Percentiles rank a stretch among this genome's conserved stretches.
Conservation (phyloP, 2,888 invertebrate genomes). For the Drosophila buzzatii region DNA sequence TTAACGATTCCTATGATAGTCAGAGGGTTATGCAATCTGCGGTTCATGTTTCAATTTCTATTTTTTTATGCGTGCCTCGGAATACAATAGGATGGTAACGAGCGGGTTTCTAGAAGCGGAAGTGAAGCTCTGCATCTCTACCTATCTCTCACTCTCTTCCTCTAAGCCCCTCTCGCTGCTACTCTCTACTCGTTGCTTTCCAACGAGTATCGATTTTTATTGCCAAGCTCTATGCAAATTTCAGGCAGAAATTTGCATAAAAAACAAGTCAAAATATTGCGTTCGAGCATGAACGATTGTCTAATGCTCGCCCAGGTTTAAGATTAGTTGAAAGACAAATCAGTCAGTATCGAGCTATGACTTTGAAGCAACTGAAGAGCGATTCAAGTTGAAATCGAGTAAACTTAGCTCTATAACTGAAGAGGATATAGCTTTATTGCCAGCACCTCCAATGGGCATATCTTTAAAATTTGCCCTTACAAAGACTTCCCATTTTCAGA, state of each 20-base stretch:
- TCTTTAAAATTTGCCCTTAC: too few relatives aligned
- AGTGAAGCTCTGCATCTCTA: not conserved
- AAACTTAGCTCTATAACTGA: too few relatives aligned
- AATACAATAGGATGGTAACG: slow-evolving; percentile 1
- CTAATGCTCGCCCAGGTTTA: not conserved
- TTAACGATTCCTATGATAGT: not conserved
- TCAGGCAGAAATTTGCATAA: slow-evolving; percentile 3
- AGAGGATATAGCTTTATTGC: not conserved
- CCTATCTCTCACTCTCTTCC: not conserved
- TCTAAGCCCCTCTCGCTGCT: not conserved
- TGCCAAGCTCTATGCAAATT: slow-evolving; percentile 27
- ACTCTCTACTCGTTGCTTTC: not conserved
- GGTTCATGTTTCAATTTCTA: not conserved
- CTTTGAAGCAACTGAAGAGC: too few relatives aligned
- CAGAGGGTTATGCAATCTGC: not conserved
- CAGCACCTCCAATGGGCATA: not conserved
- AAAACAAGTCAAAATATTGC: not conserved
- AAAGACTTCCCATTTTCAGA: too few relatives aligned
- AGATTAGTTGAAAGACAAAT: not conserved
- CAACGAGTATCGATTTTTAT: slow-evolving; percentile 33
- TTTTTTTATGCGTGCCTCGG: not conserved
- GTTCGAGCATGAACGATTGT: not conserved
- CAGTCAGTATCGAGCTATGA: not conserved
- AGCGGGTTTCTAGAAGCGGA: not conserved
- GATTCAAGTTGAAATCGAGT: not conserved